phyloP scores from a whole-genome alignment of 2,888 invertebrate species.

The Andrena flavipes region DNA sequence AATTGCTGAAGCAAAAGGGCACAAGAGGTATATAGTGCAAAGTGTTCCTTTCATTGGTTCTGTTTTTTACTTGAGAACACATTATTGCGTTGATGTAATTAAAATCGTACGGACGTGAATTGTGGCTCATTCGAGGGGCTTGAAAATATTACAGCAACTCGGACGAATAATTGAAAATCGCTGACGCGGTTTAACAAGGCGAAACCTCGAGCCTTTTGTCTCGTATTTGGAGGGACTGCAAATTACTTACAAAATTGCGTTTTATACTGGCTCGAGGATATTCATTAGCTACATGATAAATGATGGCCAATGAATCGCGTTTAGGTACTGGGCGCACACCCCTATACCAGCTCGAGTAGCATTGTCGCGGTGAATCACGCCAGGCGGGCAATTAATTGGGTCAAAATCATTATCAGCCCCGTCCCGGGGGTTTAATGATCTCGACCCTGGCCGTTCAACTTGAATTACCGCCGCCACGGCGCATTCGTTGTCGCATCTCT shows the following conservation, averaged over 20 bases:
- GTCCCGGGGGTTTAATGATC: constrained; percentile 65
- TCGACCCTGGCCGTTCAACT: constrained; percentile 67
- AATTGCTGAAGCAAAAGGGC: neutral
- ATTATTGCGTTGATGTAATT: neutral
- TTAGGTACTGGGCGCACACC: neutral
- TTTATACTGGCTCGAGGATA: neutral
- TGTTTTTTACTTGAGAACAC: neutral
- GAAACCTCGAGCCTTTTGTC: neutral
- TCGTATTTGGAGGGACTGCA: neutral
- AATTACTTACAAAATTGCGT: neutral
- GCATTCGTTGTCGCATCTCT: constrained; percentile 61
- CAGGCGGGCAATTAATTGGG: constrained; percentile 62
- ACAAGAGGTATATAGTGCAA: constrained; percentile 5
- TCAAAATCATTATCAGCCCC: constrained; percentile 70
- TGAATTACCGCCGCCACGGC: constrained; percentile 62
- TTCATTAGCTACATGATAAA: constrained; percentile 6
- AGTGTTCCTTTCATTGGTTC: constrained; percentile 6
- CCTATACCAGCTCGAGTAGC: constrained; percentile 44
- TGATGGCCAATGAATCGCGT: neutral
- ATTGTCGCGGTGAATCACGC: constrained; percentile 47
- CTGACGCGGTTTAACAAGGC: neutral
- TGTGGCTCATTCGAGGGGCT: neutral
- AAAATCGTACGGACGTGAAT: constrained; percentile 10
- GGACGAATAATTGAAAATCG: neutral
- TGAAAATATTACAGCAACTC: neutral